Percentiles rank a stretch among this genome's conserved stretches.
These are phyloP conservation scores for Pomatorhinus ruficollis DNA, from an alignment of 2,113 vertebrate genomes.

Conservation along the genomic window DNA sequence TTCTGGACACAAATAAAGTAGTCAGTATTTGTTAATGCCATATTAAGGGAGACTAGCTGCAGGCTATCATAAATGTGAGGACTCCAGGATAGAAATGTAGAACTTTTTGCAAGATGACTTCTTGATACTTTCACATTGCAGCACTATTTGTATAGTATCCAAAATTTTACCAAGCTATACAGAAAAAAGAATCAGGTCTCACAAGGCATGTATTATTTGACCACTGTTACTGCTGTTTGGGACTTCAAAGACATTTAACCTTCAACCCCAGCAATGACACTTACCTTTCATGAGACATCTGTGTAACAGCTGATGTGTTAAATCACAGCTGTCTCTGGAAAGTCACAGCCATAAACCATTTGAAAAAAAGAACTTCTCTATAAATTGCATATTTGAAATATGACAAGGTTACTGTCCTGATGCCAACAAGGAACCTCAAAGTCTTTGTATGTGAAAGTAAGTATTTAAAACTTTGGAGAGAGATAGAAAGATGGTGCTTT, in stretches of 20 bases:
- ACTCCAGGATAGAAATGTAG: background rate
- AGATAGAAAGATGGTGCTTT: background rate
- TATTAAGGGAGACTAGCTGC: background rate
- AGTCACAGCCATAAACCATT: background rate
- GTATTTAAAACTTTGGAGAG: constrained; percentile 7
- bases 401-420: background rate
- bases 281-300: constrained; percentile 8
- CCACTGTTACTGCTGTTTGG: background rate
- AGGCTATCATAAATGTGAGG: background rate
- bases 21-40: background rate
- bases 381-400: background rate
- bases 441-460: background rate
- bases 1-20: background rate
- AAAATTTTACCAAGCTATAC: background rate
- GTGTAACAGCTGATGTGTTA: background rate
- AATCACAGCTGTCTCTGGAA: constrained; percentile 26
- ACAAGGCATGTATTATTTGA: background rate
- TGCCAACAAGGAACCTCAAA: background rate
- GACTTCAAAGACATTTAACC: constrained; percentile 42
- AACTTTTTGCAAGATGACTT: background rate
- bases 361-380: background rate
- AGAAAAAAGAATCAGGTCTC: background rate
- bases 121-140: background rate
- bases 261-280: background rate
- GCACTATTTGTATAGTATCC: background rate